Conservation (phyloP, 2,888 invertebrate genomes). For the Strigamia maritima region DNA sequence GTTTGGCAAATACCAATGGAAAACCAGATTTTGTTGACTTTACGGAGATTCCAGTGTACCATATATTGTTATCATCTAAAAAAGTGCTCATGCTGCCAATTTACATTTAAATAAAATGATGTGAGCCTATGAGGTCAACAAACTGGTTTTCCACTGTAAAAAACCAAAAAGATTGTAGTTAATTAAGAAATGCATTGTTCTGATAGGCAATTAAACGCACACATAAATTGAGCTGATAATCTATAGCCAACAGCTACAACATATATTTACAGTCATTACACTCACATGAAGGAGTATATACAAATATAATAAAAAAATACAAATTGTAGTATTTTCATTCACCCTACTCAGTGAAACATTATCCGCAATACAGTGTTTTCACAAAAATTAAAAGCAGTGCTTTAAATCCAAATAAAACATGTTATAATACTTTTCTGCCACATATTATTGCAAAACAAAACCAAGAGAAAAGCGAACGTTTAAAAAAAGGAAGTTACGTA, state of each 20-base stretch:
- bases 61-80: neutral
- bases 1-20: neutral
- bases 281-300: neutral
- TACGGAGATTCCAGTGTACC: neutral
- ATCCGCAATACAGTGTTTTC: neutral
- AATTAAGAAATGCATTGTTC: slow-evolving; percentile 11
- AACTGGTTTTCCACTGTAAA: neutral
- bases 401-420: neutral
- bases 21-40: slow-evolving; percentile 3
- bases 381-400: neutral
- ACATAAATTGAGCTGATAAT: slow-evolving; percentile 6
- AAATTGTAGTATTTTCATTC: slow-evolving; percentile 8
- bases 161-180: neutral
- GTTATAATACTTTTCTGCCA: neutral
- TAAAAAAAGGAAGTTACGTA: neutral
- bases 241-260: neutral
- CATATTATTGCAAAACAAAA: neutral
- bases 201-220: slow-evolving; percentile 26
- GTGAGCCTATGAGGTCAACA: neutral
- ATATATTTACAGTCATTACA: neutral
- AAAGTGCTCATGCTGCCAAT: too few species aligned
- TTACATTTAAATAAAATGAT: neutral
- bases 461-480: neutral
- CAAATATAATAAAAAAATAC: slow-evolving; percentile 19
- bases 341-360: neutral